phyloP scores from a whole-genome alignment of 2,797 vertebrate species.

The Mormyrops boulengeri region DNA sequence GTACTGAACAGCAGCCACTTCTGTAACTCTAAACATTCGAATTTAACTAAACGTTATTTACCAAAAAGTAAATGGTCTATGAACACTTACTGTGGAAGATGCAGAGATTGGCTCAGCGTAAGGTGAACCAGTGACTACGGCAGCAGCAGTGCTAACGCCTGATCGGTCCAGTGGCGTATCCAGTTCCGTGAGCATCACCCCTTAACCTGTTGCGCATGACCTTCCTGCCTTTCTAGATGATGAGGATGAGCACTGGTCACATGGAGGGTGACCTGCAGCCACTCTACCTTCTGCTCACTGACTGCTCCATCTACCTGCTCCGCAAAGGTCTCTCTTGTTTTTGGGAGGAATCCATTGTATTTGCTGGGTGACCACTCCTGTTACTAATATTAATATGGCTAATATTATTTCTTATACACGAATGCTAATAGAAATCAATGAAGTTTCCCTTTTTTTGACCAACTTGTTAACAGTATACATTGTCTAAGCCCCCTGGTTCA shows the following conservation, averaged over 20 bases:
- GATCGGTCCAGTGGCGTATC: not conserved
- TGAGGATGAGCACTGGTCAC: slow-evolving; percentile 93
- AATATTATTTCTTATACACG: not conserved
- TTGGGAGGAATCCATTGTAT: not conserved
- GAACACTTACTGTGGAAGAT: not conserved
- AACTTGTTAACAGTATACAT: not conserved
- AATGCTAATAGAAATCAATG: not conserved
- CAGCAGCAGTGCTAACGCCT: not conserved
- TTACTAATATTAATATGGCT: not conserved
- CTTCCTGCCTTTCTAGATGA: slow-evolving; percentile 67
- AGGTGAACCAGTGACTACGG: not conserved
- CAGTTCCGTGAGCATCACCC: not conserved
- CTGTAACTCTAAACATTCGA: not conserved
- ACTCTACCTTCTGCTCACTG: slow-evolving; percentile 85
- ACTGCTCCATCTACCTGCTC: slow-evolving; percentile 90
- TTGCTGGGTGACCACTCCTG: not conserved
- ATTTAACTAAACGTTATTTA: not conserved
- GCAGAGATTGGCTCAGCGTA: not conserved
- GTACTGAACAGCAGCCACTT: not conserved
- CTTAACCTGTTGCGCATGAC: not conserved
- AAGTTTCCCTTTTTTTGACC: not conserved
- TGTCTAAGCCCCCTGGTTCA: not conserved
- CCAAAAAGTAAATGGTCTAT: not conserved
- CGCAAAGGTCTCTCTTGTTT: slow-evolving; percentile 73
- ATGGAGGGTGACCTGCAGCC: slow-evolving; percentile 96